Base-by-base conservation (phyloP, 2,888 invertebrate genomes). In the Crioceris asparagi region DNA sequence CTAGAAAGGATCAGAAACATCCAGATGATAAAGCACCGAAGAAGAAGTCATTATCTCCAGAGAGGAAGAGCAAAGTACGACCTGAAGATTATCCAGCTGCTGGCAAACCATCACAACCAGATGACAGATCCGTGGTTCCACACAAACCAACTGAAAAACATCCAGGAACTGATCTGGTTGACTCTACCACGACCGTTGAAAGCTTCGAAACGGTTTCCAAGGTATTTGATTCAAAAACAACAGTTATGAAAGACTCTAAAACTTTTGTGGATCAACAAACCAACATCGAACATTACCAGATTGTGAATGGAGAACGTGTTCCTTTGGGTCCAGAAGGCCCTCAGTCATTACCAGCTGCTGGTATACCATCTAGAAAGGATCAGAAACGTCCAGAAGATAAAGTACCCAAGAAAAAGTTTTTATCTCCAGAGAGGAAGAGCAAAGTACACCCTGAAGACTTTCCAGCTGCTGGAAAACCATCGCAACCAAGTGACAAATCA, bases 11-110 rank as follows among this genome's bases (percentile, higher is more conserved):
- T 8, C 27, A 12, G 15, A 27, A 4, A 12, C 27, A 12, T 3
- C n/a, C 51, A 53, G 11, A n/a, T n/a, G n/a, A n/a, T n/a, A n/a
- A n/a, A 27, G 15, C 70, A 72, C 40, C 27, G 2, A 27, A 15
- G 15, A 15, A 27, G 12, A 27, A 15, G 15, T 27, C 27, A 12
- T 4, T 27, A 19, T 32, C 33, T 33, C 33, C 33, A 27, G 25
- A 7, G 4, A 18, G 26, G 17, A 40, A 26, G 29, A 12, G n/a
- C 8, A 37, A 31, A 17, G 17, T 29, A 12, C 14, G 27, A 21
- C 40, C 45, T 7, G 45, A 45, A 27, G 37, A 43, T 19, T 30
- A 39, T n/a, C 45, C 45, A 21, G 38, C 43, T 19, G 45, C 45
- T 25, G 43, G 43, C 6, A 32, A 32, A 11, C 18, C 19, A 8